phyloP scores from a whole-genome alignment of 2,888 invertebrate genomes.

The Aphodius sticticus region DNA sequence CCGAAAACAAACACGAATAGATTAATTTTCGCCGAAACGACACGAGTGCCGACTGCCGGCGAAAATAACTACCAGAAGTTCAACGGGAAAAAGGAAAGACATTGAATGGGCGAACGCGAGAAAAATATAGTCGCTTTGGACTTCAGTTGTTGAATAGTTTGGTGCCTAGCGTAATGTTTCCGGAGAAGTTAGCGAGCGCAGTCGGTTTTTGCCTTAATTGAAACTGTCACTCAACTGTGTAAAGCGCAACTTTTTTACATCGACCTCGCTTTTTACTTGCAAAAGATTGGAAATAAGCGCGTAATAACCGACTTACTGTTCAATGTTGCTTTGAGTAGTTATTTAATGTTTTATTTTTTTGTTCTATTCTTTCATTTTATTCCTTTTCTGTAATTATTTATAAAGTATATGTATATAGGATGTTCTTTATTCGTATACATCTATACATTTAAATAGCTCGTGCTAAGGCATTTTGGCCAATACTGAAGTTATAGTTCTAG shows the following conservation, averaged over 20 bases:
- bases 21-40: conserved; percentile 4
- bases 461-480: too few relatives aligned
- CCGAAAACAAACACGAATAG: background rate
- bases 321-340: background rate
- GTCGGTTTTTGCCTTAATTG: background rate
- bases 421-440: too few relatives aligned
- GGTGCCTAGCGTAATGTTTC: background rate
- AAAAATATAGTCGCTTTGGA: background rate
- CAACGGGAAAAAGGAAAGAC: background rate
- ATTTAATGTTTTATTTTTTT: too few relatives aligned
- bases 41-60: background rate
- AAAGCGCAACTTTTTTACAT: background rate
- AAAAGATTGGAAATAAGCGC: background rate
- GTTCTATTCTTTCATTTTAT: too few relatives aligned
- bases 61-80: background rate
- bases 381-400: too few relatives aligned
- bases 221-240: background rate
- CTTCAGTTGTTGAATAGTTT: conserved; percentile 4
- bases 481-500: too few relatives aligned
- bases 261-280: background rate
- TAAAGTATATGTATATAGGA: too few relatives aligned
- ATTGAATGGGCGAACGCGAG: background rate
- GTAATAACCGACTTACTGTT: background rate
- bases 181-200: background rate
- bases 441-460: too few relatives aligned